Percentiles rank a stretch among this genome's conserved stretches.
phyloP scores from a whole-genome alignment of 2,797 vertebrate species.

The Orientallactaga sibirica region DNA sequence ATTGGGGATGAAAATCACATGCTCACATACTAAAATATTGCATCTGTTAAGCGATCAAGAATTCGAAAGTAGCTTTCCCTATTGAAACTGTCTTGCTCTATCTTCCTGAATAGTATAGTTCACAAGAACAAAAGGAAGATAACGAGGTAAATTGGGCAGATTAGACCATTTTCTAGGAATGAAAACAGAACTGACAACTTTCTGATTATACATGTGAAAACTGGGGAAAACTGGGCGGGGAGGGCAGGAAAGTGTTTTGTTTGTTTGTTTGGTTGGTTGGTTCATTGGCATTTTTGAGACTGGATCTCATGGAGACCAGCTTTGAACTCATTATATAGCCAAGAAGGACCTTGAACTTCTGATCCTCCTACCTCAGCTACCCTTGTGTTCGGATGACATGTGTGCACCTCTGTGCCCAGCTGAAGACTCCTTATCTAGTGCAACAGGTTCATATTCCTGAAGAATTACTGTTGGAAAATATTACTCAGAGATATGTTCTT shows the following conservation, averaged over 20 bases:
- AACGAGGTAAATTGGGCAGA: not conserved
- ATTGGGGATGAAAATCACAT: slow-evolving; percentile 19
- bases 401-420: rapidly evolving
- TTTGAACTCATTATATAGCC: not conserved
- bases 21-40: not conserved
- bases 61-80: not conserved
- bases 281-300: not conserved
- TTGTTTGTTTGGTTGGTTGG: not conserved
- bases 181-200: not conserved
- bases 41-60: not conserved
- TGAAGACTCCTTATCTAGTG: not conserved
- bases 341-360: not conserved
- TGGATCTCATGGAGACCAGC: not conserved
- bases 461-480: not conserved
- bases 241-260: no score
- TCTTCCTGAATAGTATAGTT: not conserved
- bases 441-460: not conserved
- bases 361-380: not conserved
- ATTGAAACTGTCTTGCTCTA: not conserved
- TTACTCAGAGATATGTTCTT: not conserved
- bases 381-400: no score
- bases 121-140: not conserved
- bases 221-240: not conserved
- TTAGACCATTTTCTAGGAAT: not conserved
- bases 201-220: not conserved